Base-by-base conservation (phyloP, 2,888 invertebrate genomes). In the Phengaris arion region DNA sequence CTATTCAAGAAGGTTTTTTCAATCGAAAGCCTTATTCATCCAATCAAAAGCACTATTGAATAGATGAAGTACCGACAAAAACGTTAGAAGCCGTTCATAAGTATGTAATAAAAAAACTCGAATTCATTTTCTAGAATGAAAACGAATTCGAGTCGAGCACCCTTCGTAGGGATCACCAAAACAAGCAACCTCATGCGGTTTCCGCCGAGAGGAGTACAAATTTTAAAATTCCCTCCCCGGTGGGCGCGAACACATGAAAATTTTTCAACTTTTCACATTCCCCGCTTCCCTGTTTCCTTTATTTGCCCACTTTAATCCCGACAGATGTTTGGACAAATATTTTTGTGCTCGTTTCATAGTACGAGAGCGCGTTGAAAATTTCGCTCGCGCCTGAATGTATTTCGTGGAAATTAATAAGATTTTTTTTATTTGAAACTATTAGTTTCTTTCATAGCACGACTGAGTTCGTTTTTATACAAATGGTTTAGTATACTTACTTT, bases 161-260 rank as follows among this genome's bases (percentile, higher is more conserved):
- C 22, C 9, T 4, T 55, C n/a, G 69, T 75, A 75, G 51, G n/a
- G 13, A 12, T 55, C 15, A 75, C 69, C 46, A 48, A 70, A 75
- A 55, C 69, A 70, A 75, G 74, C 74, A 75, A 69, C n/a, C 68
- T 70, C 74, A 86, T 85, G 86, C 85, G 83, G 79, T 83, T 80
- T 74, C 79, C 78, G 81, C 22, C 70, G 82, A 82, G 82, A 82
- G 83, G 83, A 85, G 85, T 83, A 86, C 87, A 88, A 88, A 88
- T 89, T 89, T 87, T 86, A 85, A 85, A 86, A 85, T 85, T 87
- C 82, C 81, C 83, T 85, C 86, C 64, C 68, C 81, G 80, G 79
- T 79, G 80, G 80, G 82, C 80, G 83, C 83, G 83, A 83, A 83
- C 84, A 87, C 86, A 84, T 87, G 85, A 83, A 72, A 82, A 75